phyloP scores from a whole-genome alignment of 2,797 vertebrate genomes.

The Sitta carolinensis region DNA sequence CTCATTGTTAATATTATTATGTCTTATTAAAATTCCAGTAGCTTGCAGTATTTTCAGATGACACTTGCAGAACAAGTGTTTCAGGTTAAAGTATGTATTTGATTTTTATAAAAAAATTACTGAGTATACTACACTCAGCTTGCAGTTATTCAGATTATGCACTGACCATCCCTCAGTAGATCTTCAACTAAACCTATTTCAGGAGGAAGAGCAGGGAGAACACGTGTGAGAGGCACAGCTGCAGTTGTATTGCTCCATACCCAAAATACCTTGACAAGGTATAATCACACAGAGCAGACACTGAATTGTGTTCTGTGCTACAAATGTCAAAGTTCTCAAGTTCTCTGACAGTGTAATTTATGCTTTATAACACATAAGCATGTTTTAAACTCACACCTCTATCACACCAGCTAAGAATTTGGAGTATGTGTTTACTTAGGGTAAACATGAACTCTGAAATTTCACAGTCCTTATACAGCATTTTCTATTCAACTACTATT shows the following conservation, averaged over 20 bases:
- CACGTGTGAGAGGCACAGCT: fast-evolving
- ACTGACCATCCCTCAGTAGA: not conserved
- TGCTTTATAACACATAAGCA: not conserved
- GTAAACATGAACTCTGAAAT: not conserved
- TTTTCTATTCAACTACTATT: not conserved
- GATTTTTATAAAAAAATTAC: not conserved
- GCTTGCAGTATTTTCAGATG: not conserved
- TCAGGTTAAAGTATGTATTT: not conserved
- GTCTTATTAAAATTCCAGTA: not conserved
- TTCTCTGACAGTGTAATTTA: not conserved
- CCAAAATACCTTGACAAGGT: not conserved
- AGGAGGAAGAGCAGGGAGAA: not conserved
- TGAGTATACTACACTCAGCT: not conserved
- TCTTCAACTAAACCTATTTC: not conserved
- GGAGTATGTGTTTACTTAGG: not conserved
- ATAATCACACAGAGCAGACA: not conserved
- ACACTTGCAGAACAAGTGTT: not conserved
- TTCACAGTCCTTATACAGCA: not conserved
- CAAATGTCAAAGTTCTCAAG: not conserved
- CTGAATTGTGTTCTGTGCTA: not conserved
- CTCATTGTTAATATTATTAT: not conserved
- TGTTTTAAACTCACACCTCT: not conserved
- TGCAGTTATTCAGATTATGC: not conserved
- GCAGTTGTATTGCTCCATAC: not conserved
- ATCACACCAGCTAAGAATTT: not conserved